phyloP scores from a whole-genome alignment of 2,888 invertebrate species.

The Cordilura impudica region DNA sequence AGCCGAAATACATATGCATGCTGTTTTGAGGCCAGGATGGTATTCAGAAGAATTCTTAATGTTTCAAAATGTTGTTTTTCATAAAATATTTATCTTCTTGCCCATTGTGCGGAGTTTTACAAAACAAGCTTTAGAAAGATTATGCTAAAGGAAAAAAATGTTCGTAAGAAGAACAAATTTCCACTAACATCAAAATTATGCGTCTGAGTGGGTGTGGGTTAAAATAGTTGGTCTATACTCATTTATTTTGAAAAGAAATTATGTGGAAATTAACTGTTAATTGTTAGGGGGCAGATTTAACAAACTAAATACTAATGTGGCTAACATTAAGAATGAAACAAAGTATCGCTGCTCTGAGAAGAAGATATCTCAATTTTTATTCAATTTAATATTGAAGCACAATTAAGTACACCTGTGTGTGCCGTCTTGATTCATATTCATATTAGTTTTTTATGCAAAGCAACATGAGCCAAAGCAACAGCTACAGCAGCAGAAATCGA shows the following conservation, averaged over 20 bases:
- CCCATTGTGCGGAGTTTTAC: not conserved
- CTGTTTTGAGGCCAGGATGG: too few species aligned
- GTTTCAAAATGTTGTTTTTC: too few species aligned
- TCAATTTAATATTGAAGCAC: not conserved
- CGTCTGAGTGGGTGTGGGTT: constrained; percentile 23
- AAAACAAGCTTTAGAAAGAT: not conserved
- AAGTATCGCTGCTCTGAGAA: not conserved
- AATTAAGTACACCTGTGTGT: constrained; percentile 18
- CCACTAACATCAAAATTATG: constrained; percentile 11
- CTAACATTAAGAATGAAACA: not conserved
- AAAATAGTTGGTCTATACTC: not conserved
- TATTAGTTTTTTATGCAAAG: constrained; percentile 2
- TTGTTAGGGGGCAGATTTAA: constrained; percentile 25
- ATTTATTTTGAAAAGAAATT: constrained; percentile 7
- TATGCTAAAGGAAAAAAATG: not conserved
- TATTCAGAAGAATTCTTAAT: too few species aligned
- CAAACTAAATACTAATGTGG: not conserved
- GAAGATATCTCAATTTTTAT: constrained; percentile 21
- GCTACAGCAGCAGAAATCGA: constrained; percentile 48
- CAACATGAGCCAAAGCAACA: not conserved
- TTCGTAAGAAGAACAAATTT: not conserved
- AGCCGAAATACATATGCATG: too few species aligned
- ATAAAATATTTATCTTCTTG: too few species aligned
- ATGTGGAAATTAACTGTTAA: constrained; percentile 30
- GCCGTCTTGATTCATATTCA: constrained; percentile 1